A percentile compares a stretch with the other conserved stretches of the same genome.
Conservation (phyloP, 2,113 vertebrate species). For the Spheniscus mendiculus region DNA sequence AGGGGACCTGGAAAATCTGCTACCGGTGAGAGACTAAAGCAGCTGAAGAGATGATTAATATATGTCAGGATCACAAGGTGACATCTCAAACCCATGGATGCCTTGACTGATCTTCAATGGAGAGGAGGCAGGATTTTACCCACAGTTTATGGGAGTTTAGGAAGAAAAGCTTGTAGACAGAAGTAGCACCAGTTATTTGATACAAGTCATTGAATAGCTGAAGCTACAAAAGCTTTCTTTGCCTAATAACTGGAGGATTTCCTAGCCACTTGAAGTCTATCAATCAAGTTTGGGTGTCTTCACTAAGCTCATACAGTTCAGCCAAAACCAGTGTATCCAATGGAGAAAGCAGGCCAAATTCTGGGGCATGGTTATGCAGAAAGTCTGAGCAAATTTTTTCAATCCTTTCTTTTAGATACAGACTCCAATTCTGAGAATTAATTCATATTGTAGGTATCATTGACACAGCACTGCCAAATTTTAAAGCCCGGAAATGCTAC, state of each 20-base stretch:
- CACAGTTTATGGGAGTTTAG: background rate
- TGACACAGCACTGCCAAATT: background rate
- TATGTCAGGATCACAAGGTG: background rate
- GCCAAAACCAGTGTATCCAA: background rate
- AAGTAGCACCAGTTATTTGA: background rate
- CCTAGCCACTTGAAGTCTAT: background rate
- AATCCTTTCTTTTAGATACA: background rate
- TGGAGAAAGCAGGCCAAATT: background rate
- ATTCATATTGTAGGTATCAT: background rate
- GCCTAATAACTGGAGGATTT: background rate
- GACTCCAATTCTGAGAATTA: background rate
- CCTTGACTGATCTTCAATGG: background rate
- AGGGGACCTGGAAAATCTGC: background rate
- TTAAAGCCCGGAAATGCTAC: background rate
- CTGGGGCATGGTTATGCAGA: background rate
- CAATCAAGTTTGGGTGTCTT: background rate
- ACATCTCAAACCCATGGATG: background rate
- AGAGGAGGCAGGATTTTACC: background rate
- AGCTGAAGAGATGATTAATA: background rate
- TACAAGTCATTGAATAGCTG: background rate
- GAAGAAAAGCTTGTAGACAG: background rate
- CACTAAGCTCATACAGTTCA: background rate
- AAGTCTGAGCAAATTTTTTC: background rate
- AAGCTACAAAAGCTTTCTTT: background rate
- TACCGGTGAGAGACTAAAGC: background rate